These are phyloP conservation scores for Lepidiolamprologus cunningtoni DNA, from an alignment of 2,113 vertebrate species.

Conservation along the genomic window DNA sequence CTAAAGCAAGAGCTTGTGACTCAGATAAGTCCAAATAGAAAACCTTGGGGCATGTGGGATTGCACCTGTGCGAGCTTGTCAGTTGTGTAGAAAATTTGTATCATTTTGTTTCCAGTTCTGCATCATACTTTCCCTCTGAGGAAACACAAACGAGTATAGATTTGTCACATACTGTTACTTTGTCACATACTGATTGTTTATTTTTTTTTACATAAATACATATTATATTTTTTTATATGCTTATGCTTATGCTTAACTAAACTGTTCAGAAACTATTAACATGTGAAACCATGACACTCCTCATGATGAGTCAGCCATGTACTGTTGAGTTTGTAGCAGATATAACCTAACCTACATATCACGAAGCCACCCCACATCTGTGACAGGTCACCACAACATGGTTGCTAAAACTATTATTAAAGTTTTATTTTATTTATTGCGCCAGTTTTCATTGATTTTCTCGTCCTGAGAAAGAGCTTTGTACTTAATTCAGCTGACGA, in stretches of 20 bases:
- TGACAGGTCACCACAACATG: background rate
- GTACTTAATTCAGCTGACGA: background rate
- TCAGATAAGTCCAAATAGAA: background rate
- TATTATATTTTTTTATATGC: fast-evolving
- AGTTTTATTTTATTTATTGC: background rate
- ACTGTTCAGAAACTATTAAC: background rate
- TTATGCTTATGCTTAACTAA: background rate
- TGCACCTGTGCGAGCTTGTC: background rate
- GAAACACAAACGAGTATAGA: background rate
- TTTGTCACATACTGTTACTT: background rate
- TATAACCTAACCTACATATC: background rate
- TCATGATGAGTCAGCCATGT: background rate
- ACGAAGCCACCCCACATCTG: background rate
- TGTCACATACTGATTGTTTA: background rate
- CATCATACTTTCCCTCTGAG: background rate
- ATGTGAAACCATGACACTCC: background rate
- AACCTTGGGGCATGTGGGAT: background rate
- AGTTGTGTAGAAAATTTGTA: background rate
- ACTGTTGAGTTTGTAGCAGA: background rate
- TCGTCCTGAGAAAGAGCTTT: fast-evolving
- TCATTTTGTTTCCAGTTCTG: background rate
- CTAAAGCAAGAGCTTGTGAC: background rate
- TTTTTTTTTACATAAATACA: background rate
- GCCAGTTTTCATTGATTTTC: background rate
- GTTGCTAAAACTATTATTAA: background rate